phyloP scores from a whole-genome alignment of 2,797 vertebrate genomes.

The Ataeniobius toweri region DNA sequence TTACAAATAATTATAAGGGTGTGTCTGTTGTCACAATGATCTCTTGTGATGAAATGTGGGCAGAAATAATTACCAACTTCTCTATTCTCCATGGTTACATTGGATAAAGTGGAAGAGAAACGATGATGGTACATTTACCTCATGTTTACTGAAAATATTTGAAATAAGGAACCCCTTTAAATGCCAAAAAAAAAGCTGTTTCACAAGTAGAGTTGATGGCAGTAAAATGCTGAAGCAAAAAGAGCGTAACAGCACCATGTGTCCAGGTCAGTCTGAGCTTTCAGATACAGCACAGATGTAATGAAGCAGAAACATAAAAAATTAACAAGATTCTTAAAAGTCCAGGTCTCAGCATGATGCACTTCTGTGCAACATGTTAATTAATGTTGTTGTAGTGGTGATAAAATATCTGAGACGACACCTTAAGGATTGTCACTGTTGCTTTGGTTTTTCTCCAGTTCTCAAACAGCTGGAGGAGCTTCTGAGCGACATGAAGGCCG shows the following conservation, averaged over 20 bases:
- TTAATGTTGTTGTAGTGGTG: not conserved
- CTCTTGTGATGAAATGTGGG: conserved; percentile 3
- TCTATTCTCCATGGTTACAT: not conserved
- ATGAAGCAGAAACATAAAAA: not conserved
- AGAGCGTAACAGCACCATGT: not conserved
- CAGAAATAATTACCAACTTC: conserved; percentile 6
- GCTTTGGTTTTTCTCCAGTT: conserved; percentile 75
- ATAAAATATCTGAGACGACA: not conserved
- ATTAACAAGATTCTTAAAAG: not conserved
- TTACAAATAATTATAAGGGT: not conserved
- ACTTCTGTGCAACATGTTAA: not conserved
- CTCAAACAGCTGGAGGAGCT: conserved; percentile 99
- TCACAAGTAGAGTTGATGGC: not conserved
- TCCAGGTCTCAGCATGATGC: not conserved
- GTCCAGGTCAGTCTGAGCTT: no score
- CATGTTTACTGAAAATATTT: not conserved
- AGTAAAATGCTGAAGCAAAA: not conserved
- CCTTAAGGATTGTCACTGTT: not conserved
- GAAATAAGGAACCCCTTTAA: conserved; percentile 6
- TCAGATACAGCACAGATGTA: no score
- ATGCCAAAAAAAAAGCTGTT: not conserved
- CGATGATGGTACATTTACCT: not conserved
- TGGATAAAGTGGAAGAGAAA: not conserved
- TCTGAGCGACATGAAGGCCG: conserved; percentile 98
- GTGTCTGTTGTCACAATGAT: conserved; percentile 15